phyloP scores from a whole-genome alignment of 2,888 invertebrate genomes.

The Apamea crenata region DNA sequence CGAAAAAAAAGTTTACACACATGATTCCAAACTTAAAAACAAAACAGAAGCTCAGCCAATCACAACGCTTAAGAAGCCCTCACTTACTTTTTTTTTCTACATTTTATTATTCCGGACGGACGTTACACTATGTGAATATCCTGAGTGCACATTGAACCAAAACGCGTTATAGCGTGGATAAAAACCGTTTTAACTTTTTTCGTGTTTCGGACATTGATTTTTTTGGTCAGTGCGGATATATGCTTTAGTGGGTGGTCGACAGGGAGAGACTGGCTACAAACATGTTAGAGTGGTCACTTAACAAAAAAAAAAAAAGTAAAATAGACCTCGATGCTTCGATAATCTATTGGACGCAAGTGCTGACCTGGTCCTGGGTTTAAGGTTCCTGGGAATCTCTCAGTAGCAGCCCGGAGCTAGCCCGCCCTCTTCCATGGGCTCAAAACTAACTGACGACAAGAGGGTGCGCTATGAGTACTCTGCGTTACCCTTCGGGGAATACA shows the following conservation, averaged over 20 bases:
- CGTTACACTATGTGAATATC: constrained; percentile 72
- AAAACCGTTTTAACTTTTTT: constrained; percentile 58
- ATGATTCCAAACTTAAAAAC: constrained; percentile 33
- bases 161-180: constrained; percentile 55
- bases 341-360: background rate
- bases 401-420: background rate
- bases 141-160: constrained; percentile 72
- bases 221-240: constrained; percentile 39
- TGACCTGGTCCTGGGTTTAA: background rate
- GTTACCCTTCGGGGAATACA: too few species aligned
- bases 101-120: constrained; percentile 75
- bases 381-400: background rate
- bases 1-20: background rate
- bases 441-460: too few species aligned
- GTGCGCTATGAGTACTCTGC: too few species aligned
- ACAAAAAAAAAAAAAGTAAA: too few species aligned
- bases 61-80: constrained; percentile 47
- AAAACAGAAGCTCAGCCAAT: constrained; percentile 38
- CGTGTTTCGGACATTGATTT: constrained; percentile 39
- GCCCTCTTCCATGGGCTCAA: too few species aligned
- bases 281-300: background rate
- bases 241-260: constrained; percentile 17
- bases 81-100: constrained; percentile 61
- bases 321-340: background rate
- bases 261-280: constrained; percentile 20